Evolutionary conservation across 2,113 vertebrate genomes (phyloP).

Genomic region (Engraulis encrasicolus): DNA sequence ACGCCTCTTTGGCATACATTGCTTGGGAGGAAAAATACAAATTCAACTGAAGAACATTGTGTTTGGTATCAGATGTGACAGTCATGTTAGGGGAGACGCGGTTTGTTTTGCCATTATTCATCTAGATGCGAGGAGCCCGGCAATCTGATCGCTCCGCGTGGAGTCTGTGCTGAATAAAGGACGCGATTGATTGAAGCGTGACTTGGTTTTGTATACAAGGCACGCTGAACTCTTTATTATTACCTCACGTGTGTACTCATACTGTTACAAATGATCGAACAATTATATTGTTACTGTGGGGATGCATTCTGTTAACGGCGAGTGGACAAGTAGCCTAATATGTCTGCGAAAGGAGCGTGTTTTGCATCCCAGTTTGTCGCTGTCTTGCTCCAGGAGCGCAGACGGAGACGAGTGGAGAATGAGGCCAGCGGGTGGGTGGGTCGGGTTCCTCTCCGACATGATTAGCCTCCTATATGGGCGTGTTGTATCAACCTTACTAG

Average conservation of each 20-base stretch:
- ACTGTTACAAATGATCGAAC: background rate
- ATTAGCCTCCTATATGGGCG: slow-evolving; percentile 22
- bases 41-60: background rate
- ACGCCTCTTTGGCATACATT: background rate
- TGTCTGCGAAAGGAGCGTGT: slow-evolving; percentile 1
- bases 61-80: background rate
- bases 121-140: no score
- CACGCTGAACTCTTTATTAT: background rate
- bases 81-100: background rate
- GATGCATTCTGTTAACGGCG: background rate
- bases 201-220: slow-evolving; percentile 10
- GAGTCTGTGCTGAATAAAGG: background rate
- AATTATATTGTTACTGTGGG: background rate
- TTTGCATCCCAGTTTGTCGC: background rate
- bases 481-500: slow-evolving; percentile 16
- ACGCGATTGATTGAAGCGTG: slow-evolving; percentile 24
- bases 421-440: slow-evolving; percentile 18
- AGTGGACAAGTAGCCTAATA: background rate
- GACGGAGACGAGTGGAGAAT: background rate
- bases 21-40: background rate
- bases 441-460: slow-evolving; percentile 3
- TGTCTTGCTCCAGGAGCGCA: background rate
- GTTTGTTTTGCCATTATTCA: background rate
- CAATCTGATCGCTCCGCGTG: background rate
- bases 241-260: background rate